A percentile compares a stretch with the other conserved stretches of the same genome.
Evolutionary conservation across 35 echinoderm and acorn worm genomes (phyloP).

Genomic region (Apostichopus californicus): DNA sequence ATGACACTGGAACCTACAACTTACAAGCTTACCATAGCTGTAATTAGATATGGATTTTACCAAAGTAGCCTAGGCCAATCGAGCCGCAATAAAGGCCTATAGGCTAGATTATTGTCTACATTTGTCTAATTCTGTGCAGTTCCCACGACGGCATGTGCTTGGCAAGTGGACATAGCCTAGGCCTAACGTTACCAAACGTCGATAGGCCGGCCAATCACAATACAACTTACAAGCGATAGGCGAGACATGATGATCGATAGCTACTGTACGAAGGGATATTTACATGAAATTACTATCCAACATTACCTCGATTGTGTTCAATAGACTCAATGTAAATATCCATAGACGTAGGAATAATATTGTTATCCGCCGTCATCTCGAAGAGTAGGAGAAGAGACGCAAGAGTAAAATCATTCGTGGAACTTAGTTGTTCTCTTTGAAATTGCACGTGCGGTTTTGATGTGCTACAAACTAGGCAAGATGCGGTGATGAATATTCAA

Average conservation of each 20-base stretch:
- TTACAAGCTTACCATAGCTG: too few relatives aligned
- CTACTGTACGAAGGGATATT: neutral
- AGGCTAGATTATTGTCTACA: too few relatives aligned
- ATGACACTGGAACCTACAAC: too few relatives aligned
- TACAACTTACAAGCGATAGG: too few relatives aligned
- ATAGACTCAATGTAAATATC: slow-evolving; percentile 75
- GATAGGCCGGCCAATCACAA: too few relatives aligned
- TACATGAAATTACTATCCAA: neutral
- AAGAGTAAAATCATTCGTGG: neutral
- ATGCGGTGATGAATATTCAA: neutral
- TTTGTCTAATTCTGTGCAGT: too few relatives aligned
- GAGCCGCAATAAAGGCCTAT: too few relatives aligned
- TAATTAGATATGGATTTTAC: too few relatives aligned
- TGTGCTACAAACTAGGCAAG: neutral
- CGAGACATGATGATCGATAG: neutral
- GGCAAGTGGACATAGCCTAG: too few relatives aligned
- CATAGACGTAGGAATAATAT: slow-evolving; percentile 64
- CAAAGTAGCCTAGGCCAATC: too few relatives aligned
- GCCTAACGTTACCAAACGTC: too few relatives aligned
- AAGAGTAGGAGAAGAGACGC: neutral
- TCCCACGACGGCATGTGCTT: too few relatives aligned
- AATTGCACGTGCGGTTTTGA: neutral
- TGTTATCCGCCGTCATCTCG: slow-evolving; percentile 52
- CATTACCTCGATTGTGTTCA: slow-evolving; percentile 80
- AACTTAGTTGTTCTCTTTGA: neutral